Base-by-base conservation (phyloP, 2,888 invertebrate genomes). In the Eristalis tenax region DNA sequence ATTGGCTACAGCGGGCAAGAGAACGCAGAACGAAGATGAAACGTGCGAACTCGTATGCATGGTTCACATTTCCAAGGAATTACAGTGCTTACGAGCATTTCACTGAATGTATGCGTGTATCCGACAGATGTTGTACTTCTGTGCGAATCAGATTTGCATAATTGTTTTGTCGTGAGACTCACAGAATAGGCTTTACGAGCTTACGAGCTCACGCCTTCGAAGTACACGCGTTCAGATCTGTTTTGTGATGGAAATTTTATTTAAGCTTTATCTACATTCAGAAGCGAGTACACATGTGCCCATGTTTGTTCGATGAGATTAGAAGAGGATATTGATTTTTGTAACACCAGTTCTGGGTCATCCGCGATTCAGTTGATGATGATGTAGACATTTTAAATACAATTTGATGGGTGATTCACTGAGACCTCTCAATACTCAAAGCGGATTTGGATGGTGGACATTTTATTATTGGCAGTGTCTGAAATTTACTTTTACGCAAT, bases 121-220 rank as follows among this genome's bases (percentile, higher is more conserved):
- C 6, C 23, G 26, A 59, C 66, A 26, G 43, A 66, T 43, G 38
- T 66, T 18, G 65, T 40, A 15, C 15, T n/a, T 35, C 28, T 32
- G 28, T 32, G 10, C 18, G 63, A 63, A 13, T 63, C 28, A 28
- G 28, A 63, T 63, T 63, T 63, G 35, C 63, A 63, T 63, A 63
- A 63, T 63, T 35, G 64, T 28, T 35, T 64, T 64, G 64, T 64
- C 13, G 64, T 64, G 18, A 64, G 32, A 38, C 64, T 8, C 38
- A 10, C 28, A 18, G 26, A 11, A 59, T 15, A 28, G 23, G 23
- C 23, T 23, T 57, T 57, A 23, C 23, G 22, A 57, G 57, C 57
- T 57, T 57, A 23, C 3, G 57, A 23, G 32, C 32, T 32, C 8
- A 32, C 10, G 11, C 4, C 15, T 59, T 59, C 13, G 26, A 59